These are phyloP conservation scores for Paramormyrops hopkinsi DNA, from an alignment of 2,797 vertebrate genomes.

Conservation along the genomic window DNA sequence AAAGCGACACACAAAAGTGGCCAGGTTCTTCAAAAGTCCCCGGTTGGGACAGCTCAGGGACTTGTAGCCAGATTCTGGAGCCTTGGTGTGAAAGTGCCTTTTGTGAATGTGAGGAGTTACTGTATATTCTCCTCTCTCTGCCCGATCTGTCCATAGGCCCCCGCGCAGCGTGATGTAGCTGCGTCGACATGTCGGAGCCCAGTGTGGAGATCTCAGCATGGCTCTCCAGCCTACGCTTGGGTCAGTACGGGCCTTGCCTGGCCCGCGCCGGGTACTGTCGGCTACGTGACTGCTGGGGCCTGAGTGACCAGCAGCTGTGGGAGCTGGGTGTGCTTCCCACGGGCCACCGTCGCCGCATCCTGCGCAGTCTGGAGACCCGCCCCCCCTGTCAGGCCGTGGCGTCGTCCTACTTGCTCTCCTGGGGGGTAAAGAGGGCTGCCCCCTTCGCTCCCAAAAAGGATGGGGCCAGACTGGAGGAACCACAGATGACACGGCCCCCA, in stretches of 20 bases:
- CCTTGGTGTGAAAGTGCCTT: neutral
- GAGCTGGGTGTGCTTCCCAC: slow-evolving; percentile 75
- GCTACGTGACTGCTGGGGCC: slow-evolving; percentile 64
- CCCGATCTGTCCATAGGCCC: neutral
- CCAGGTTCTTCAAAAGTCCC: neutral
- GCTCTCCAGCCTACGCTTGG: slow-evolving; percentile 73
- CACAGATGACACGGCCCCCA: slow-evolving; percentile 38
- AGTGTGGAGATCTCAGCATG: slow-evolving; percentile 65
- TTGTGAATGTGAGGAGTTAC: neutral
- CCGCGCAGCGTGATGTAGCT: slow-evolving; percentile 17
- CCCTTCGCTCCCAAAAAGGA: slow-evolving; percentile 31
- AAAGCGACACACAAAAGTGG: neutral
- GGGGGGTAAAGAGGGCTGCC: slow-evolving; percentile 33
- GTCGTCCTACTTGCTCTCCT: slow-evolving; percentile 42
- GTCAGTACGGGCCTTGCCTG: slow-evolving; percentile 70
- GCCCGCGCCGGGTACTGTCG: slow-evolving; percentile 60
- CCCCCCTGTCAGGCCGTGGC: slow-evolving; percentile 33
- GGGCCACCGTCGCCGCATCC: slow-evolving; percentile 83
- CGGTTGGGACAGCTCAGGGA: neutral
- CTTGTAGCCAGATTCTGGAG: neutral
- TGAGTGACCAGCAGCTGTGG: slow-evolving; percentile 70
- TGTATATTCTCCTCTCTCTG: neutral
- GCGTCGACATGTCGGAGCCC: slow-evolving; percentile 59
- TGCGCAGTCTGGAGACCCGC: slow-evolving; percentile 68
- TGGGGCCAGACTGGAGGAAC: neutral